Base-by-base conservation (phyloP, 2,888 invertebrate species). In the Clistopyga incitator region DNA sequence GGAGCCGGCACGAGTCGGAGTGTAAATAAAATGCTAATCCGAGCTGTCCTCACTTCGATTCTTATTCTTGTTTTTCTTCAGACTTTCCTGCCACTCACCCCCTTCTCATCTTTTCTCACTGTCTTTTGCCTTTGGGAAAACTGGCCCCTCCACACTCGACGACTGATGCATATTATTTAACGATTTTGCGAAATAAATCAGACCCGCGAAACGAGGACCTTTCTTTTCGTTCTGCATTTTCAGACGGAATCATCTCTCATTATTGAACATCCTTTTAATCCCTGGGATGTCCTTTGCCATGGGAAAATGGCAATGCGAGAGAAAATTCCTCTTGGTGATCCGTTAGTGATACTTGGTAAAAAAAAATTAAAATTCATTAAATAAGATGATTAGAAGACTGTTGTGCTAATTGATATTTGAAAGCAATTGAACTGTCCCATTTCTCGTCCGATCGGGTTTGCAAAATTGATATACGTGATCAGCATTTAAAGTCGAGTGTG, bases 11-110 rank as follows among this genome's bases (percentile, higher is more conserved):
- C 64, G 47, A 68, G 23, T 18, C 59, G 68, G 86, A 87, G 88
- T 88, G 91, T 91, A 92, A 92, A 93, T 92, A 92, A 92, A 91
- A 93, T 93, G 92, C 90, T 92, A 93, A 93, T 92, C 92, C 91
- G 64, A 52, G 64, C 15, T 86, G 87, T 86, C 85, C 88, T 86
- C 87, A 85, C 81, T 85, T 85, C 84, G 75, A 80, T 86, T 78
- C 77, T 84, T 86, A 85, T 72, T 72, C 72, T 54, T 81, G 56
- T 52, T 83, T 76, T 78, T 86, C 82, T 76, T 83, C 72, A 75
- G 38, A 68, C 59, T 50, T 81, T 56, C 65, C 61, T 20, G 23
- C 59, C 38, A 20, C 72, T 65, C 38, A 38, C 47, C 67, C 20
- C 20, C 47, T 34, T 76, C 25, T 18, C 61, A 20, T 47, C 34